phyloP scores from a whole-genome alignment of 2,113 vertebrate species.

The Prietella phreatophila region DNA sequence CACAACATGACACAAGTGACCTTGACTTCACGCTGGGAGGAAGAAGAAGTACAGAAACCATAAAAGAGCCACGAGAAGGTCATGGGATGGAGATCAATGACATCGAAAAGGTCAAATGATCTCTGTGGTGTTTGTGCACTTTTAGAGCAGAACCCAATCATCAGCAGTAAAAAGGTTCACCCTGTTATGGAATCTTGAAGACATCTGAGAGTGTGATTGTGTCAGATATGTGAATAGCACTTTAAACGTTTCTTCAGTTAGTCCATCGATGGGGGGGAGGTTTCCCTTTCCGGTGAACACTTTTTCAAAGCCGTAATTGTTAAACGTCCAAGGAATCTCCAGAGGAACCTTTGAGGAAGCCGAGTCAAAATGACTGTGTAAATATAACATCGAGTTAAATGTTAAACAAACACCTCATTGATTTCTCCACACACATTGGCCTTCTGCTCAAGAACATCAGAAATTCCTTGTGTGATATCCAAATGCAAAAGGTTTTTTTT shows the following conservation, averaged over 20 bases:
- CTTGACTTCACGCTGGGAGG: not conserved
- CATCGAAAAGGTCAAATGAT: not conserved
- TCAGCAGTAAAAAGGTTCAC: not conserved
- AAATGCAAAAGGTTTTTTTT: not conserved
- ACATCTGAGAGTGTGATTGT: not conserved
- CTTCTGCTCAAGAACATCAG: conserved; percentile 50
- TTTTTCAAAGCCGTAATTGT: conserved; percentile 15
- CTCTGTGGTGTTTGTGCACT: not conserved
- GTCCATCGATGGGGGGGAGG: not conserved
- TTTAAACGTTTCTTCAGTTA: not conserved
- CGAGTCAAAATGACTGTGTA: not conserved
- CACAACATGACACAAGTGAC: conserved; percentile 5
- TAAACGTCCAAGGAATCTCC: not conserved
- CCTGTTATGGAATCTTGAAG: not conserved
- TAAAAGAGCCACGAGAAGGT: conserved; percentile 2
- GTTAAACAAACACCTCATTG: conserved; percentile 54
- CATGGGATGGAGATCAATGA: not conserved
- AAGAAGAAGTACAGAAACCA: not conserved
- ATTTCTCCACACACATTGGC: not conserved
- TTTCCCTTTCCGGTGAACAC: not conserved
- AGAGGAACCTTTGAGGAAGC: conserved; percentile 9
- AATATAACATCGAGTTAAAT: conserved; percentile 10
- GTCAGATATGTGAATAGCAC: not conserved
- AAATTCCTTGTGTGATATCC: conserved; percentile 44
- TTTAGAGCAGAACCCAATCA: not conserved